phyloP scores from a whole-genome alignment of 2,888 invertebrate genomes.

The Caenorhabditis zanzibari region DNA sequence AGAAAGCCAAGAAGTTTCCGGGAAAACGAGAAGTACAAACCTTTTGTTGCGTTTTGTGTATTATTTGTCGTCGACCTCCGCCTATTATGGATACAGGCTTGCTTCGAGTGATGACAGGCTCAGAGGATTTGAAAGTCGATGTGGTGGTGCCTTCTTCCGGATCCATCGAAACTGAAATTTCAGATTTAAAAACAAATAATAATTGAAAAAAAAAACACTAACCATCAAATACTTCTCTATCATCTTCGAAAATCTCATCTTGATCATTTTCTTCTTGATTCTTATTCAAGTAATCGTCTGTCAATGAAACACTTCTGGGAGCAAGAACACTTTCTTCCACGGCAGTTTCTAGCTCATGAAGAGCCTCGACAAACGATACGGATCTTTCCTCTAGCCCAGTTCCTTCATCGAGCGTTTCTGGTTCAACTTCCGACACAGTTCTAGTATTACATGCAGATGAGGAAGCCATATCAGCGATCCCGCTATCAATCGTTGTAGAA shows the following conservation, averaged over 20 bases:
- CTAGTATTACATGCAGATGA: constrained; percentile 12
- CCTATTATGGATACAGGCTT: constrained; percentile 7
- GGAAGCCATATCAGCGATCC: constrained; percentile 52
- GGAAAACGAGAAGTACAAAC: constrained; percentile 21
- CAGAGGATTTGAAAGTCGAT: not conserved
- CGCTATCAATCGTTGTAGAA: constrained; percentile 59
- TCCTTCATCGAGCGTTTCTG: constrained; percentile 1
- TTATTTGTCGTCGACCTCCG: constrained; percentile 15
- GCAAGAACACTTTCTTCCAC: constrained; percentile 31
- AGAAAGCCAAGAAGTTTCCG: constrained; percentile 16
- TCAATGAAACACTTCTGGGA: constrained; percentile 42
- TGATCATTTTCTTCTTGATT: constrained; percentile 16
- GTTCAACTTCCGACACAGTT: constrained; percentile 31
- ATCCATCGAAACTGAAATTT: constrained; percentile 37
- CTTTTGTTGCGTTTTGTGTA: constrained; percentile 29
- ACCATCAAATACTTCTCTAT: constrained; percentile 51
- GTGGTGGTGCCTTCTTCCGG: constrained; percentile 6
- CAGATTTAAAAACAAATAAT: no score
- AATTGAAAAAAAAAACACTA: not conserved
- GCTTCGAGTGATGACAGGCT: constrained; percentile 21
- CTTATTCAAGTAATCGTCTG: constrained; percentile 24
- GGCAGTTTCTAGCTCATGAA: constrained; percentile 18
- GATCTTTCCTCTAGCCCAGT: constrained; percentile 18
- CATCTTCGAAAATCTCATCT: not conserved
- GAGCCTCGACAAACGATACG: constrained; percentile 46